phyloP scores from a whole-genome alignment of 1,140 invertebrate species.

The Stratiolaelaps scimitus region DNA sequence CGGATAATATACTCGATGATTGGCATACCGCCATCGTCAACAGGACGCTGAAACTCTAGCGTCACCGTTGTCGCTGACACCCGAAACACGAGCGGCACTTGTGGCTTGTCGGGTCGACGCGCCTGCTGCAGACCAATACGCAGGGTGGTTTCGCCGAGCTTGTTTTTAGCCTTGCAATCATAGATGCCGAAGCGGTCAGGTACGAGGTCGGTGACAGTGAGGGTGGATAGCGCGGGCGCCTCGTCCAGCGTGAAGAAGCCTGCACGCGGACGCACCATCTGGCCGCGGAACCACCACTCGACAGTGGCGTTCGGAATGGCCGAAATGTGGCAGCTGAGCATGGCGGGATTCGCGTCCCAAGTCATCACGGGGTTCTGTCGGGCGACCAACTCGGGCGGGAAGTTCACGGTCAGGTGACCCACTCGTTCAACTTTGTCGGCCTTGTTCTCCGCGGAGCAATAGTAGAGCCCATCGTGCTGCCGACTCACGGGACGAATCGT shows the following conservation, averaged over 20 bases:
- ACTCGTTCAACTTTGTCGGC: slow-evolving; percentile 35
- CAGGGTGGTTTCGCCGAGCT: slow-evolving; percentile 53
- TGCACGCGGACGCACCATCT: slow-evolving; percentile 31
- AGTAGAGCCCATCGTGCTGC: slow-evolving; percentile 72
- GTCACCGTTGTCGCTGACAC: slow-evolving; percentile 60
- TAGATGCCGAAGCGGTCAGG: slow-evolving; percentile 57
- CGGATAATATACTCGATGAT: slow-evolving; percentile 48
- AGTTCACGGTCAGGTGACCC: slow-evolving; percentile 67
- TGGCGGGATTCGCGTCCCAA: slow-evolving; percentile 63
- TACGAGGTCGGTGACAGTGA: slow-evolving; percentile 50
- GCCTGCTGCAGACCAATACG: slow-evolving; percentile 60
- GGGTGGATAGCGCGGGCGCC: slow-evolving; percentile 25
- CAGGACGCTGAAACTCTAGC: slow-evolving; percentile 59
- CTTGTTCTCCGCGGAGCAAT: slow-evolving; percentile 65
- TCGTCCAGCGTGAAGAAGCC: slow-evolving; percentile 33
- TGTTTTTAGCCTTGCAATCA: slow-evolving; percentile 66
- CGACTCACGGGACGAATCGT: slow-evolving; percentile 43
- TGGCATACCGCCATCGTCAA: slow-evolving; percentile 57
- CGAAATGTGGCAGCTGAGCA: slow-evolving; percentile 72
- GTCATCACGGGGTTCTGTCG: slow-evolving; percentile 47
- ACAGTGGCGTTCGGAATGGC: slow-evolving; percentile 84
- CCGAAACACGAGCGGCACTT: slow-evolving; percentile 29
- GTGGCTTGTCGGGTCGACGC: slow-evolving; percentile 34
- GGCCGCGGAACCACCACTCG: slow-evolving; percentile 53
- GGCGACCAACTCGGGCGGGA: slow-evolving; percentile 5